Base-by-base conservation (phyloP, 2,113 vertebrate species). In the Coryphaenoides rupestris region DNA sequence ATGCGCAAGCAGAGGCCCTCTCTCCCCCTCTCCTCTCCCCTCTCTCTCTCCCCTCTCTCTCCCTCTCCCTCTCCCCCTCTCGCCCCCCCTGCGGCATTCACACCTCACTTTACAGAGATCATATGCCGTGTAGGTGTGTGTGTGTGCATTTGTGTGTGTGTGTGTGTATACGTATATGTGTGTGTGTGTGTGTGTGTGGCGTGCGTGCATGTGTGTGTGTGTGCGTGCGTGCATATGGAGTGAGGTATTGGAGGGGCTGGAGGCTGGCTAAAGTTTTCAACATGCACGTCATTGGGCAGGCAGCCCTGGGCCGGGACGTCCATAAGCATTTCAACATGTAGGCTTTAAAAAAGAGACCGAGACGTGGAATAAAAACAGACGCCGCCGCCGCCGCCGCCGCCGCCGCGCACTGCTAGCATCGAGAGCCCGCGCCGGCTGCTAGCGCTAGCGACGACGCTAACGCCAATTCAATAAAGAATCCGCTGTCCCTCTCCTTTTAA, bases 241-340 rank as follows among this genome's bases (percentile, higher is more conserved):
- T 40, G 33, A 40, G 33, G 33, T 40, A 40, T 12, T 40, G 56
- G 56, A n/a, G 23, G 16, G 23, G 26, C 24, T 16, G 56, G 56
- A 33, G 68, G 53, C 21, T 17, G 54, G 63, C 24, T 50, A 77
- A 66, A 79, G 56, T 70, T 82, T 68, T 75, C 50, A 73, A 69
- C 73, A 50, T 1, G 62, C 65, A 84, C 75, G 73, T 84, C 73
- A 82, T 72, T 50, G 69, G 72, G 82, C 77, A 73, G 77, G 76
- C 75, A 71, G 58, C 62, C 61, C 13, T 7, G 33, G 33, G 13
- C 33, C 13, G 33, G 33, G 33, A 40, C 33, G 33, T 40, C 33
- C 33, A 40, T 40, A 40, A 40, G 33, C 33, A 40, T 40, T 40
- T 40, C 33, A 40, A 40, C 33, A 40, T 40, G 33, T 40, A 40